Evolutionary conservation across 2,113 vertebrate species (phyloP).

Genomic region (Malurus melanocephalus): DNA sequence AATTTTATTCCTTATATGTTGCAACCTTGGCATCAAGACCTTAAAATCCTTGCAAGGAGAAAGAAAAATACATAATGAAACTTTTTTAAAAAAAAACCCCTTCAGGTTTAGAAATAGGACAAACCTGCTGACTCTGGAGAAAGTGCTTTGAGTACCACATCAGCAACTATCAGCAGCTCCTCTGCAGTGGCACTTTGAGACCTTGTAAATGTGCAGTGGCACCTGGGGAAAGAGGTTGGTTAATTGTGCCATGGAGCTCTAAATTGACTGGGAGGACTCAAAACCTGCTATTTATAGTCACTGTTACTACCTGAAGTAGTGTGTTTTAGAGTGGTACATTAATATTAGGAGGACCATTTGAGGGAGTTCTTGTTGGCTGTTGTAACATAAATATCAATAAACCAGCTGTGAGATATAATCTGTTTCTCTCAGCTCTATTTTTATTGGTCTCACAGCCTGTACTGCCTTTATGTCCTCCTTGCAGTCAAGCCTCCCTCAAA

Average conservation of each 20-base stretch:
- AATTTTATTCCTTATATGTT: background rate
- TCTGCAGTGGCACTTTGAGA: background rate
- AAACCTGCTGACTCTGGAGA: constrained; percentile 28
- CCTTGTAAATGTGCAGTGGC: background rate
- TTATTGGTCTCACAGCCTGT: constrained; percentile 10
- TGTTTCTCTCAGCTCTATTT: constrained; percentile 28
- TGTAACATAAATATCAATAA: constrained; percentile 46
- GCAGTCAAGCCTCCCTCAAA: constrained; percentile 19
- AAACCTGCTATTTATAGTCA: constrained; percentile 32
- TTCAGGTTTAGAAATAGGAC: background rate
- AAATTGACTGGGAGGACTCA: constrained; percentile 3
- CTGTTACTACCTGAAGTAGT: constrained; percentile 21
- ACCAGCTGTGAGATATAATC: constrained; percentile 6
- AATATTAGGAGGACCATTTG: constrained; percentile 21
- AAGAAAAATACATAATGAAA: background rate
- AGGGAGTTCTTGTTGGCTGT: constrained; percentile 17
- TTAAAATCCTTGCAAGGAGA: background rate
- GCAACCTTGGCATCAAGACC: background rate
- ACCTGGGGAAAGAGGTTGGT: background rate
- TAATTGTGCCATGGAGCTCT: constrained; percentile 3
- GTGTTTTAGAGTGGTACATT: background rate
- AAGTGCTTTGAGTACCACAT: background rate
- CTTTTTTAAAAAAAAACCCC: background rate
- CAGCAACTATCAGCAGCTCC: constrained; percentile 14
- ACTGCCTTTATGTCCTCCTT: constrained; percentile 13